phyloP scores from a whole-genome alignment of 2,113 vertebrate genomes.

The Hippoglossus stenolepis region DNA sequence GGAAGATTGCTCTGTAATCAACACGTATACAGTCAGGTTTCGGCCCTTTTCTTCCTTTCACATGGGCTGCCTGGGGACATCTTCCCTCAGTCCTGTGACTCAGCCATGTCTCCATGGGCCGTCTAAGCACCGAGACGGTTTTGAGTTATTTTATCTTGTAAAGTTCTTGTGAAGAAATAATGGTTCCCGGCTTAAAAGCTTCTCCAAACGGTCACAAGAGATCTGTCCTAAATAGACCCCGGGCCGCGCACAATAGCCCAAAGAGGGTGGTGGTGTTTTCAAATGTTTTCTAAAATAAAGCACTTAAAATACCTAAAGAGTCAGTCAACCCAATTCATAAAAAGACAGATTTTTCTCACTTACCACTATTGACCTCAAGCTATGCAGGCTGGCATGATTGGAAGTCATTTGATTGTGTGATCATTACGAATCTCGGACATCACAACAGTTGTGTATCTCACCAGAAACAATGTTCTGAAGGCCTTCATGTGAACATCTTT shows the following conservation, averaged over 20 bases:
- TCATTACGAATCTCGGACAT: too few species aligned
- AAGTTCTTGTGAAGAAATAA: slow-evolving; percentile 72
- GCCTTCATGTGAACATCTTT: too few species aligned
- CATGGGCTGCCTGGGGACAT: slow-evolving; percentile 71
- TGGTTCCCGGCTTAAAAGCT: slow-evolving; percentile 67
- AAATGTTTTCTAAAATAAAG: background rate
- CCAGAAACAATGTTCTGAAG: too few species aligned
- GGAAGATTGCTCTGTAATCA: slow-evolving; percentile 80
- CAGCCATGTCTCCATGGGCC: slow-evolving; percentile 65
- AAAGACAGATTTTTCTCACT: background rate
- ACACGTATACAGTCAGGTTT: slow-evolving; percentile 73
- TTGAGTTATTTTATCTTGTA: slow-evolving; percentile 68
- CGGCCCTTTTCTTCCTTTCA: slow-evolving; percentile 76
- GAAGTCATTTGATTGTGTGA: too few species aligned
- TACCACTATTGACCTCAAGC: too few species aligned
- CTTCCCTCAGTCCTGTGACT: slow-evolving; percentile 72
- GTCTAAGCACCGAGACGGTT: slow-evolving; percentile 53
- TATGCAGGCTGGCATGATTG: background rate
- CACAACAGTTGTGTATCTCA: too few species aligned
- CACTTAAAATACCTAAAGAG: background rate
- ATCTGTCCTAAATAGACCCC: slow-evolving; percentile 69
- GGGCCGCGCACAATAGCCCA: slow-evolving; percentile 51
- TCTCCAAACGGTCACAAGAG: slow-evolving; percentile 64
- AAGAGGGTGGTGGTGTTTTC: slow-evolving; percentile 15
- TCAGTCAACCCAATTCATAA: background rate